Conservation (phyloP, 2,797 vertebrate genomes). For the Argentina silus region DNA sequence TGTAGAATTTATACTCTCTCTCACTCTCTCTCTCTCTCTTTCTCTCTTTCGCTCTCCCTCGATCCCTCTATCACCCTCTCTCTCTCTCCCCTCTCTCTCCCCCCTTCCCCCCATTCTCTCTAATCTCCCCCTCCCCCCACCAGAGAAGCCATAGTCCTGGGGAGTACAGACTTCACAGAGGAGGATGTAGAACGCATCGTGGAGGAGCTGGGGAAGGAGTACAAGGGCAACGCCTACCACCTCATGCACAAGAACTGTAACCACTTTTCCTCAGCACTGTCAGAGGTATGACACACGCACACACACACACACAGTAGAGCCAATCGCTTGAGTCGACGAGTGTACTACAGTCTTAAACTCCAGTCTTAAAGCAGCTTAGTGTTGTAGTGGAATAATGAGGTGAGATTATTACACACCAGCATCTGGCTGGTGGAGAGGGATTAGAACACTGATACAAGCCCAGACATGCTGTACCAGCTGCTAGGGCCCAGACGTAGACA, state of each 20-base stretch:
- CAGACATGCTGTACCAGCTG: conserved; percentile 57
- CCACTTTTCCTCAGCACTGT: conserved; percentile 97
- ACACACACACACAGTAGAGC: background rate
- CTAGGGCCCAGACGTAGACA: background rate
- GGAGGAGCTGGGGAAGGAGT: conserved; percentile 98
- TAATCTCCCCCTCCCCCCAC: background rate
- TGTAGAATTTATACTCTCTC: too few relatives aligned
- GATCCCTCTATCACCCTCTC: background rate
- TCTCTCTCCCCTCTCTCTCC: background rate
- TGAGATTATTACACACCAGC: conserved; percentile 55
- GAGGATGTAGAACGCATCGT: conserved; percentile 96
- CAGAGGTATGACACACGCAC: conserved; percentile 81
- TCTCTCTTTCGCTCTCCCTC: conserved; percentile 8
- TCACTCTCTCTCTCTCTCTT: background rate
- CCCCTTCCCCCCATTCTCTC: background rate
- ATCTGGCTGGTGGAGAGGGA: conserved; percentile 57
- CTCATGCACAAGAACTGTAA: conserved; percentile 99
- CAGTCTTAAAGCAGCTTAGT: conserved; percentile 1
- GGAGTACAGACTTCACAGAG: conserved; percentile 97
- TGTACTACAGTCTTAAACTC: background rate
- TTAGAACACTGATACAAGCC: conserved; percentile 66
- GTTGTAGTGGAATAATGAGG: conserved; percentile 62
- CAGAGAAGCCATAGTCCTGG: conserved; percentile 96
- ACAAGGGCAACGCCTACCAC: conserved; percentile 98
- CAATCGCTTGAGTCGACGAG: background rate